These are phyloP conservation scores for Papilio xuthus DNA, from an alignment of 1,140 invertebrate genomes.

Conservation along the genomic window DNA sequence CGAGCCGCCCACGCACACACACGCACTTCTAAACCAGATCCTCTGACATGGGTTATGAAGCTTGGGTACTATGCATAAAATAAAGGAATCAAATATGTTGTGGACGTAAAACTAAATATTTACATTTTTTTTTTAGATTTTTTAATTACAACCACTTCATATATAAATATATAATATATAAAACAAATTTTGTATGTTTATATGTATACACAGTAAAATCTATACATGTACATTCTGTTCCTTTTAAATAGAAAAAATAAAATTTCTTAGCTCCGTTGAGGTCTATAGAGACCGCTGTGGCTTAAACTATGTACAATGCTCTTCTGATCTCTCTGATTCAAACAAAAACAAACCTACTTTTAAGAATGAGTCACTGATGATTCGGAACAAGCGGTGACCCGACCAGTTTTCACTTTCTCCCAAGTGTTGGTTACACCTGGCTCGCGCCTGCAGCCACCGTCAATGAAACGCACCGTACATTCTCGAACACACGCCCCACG, in stretches of 20 bases:
- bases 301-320: not conserved
- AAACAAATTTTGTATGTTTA: too few species aligned
- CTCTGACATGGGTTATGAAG: conserved; percentile 11
- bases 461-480: conserved; percentile 63
- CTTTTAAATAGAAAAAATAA: not conserved
- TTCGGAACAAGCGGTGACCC: conserved; percentile 29
- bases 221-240: not conserved
- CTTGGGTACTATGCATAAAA: not conserved
- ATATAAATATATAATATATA: too few species aligned
- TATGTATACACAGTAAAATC: too few species aligned
- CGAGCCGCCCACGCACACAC: conserved; percentile 31
- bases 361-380: conserved; percentile 42
- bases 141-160: too few species aligned
- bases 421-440: conserved; percentile 66
- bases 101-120: not conserved
- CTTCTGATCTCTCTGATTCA: not conserved
- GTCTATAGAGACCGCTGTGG: not conserved
- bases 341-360: conserved; percentile 50
- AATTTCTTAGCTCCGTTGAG: not conserved
- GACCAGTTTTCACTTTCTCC: conserved; percentile 59
- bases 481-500: conserved; percentile 72
- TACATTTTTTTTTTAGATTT: too few species aligned
- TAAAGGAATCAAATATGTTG: not conserved
- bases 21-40: not conserved
- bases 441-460: conserved; percentile 59